Percentiles rank a stretch among this genome's conserved stretches.
These are phyloP conservation scores for Pygoscelis adeliae DNA, from an alignment of 2,113 vertebrate genomes.

Conservation along the genomic window DNA sequence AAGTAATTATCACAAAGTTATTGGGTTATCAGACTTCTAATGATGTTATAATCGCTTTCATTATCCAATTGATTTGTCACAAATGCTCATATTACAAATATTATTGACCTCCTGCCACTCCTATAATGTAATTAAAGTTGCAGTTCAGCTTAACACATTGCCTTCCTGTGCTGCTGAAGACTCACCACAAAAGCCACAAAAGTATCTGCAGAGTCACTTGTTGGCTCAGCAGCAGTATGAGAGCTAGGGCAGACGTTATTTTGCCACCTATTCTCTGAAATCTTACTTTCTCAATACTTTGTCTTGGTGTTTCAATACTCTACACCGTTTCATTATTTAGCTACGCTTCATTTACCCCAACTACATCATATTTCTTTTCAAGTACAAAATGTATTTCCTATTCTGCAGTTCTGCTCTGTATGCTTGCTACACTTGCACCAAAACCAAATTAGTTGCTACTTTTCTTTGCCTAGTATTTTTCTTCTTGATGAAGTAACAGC, in stretches of 20 bases:
- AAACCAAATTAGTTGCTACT: background rate
- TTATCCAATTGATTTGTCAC: constrained; percentile 42
- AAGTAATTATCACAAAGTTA: constrained; percentile 39
- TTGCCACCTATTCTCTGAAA: background rate
- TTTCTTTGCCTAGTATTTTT: background rate
- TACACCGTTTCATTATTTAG: background rate
- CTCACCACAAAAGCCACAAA: background rate
- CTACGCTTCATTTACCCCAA: background rate
- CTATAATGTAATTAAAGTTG: background rate
- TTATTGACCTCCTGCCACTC: constrained; percentile 6
- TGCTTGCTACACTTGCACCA: background rate
- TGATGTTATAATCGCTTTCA: constrained; percentile 2
- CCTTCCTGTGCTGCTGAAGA: background rate
- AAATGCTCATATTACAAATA: constrained; percentile 12
- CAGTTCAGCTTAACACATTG: background rate
- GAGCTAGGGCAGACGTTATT: background rate
- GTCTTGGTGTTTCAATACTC: background rate
- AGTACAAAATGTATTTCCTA: background rate
- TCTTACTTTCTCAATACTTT: background rate
- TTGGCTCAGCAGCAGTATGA: background rate
- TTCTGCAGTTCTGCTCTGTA: background rate
- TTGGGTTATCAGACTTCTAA: constrained; percentile 43
- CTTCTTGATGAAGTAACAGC: background rate
- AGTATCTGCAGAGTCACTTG: background rate
- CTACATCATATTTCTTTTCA: background rate